Base-by-base conservation (phyloP, 2,888 invertebrate species). In the Acanthosoma haemorrhoidale region DNA sequence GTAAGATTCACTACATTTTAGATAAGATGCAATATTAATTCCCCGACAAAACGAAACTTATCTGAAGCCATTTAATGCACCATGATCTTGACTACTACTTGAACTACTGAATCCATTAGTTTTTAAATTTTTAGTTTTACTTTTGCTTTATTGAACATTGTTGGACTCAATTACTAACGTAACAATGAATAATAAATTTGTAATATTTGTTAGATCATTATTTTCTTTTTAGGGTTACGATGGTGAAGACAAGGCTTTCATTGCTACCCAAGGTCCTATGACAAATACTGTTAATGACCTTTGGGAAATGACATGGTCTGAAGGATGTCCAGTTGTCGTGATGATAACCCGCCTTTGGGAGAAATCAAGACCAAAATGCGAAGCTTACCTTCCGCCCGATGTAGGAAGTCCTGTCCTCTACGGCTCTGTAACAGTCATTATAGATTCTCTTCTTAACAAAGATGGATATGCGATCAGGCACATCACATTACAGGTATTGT, bases 281-380 rank as follows among this genome's bases (percentile, higher is more conserved):
- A 85, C 89, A 25, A 92, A 94, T 80, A 96, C 96, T 0, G 87
- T 94, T 67, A 87, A 85, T 75, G 95, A 96, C 78, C 94, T 95
- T 80, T 96, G 95, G 95, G 84, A 86, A 36, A 93, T 95, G 94
- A 86, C 94, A 6, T 85, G 85, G 85, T 77, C 80, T 63, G 84
- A 86, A 75, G 81, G 81, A 73, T 79, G 80, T 13, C 81, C 82
- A 16, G 85, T 84, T 74, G 87, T 96, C 57, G 91, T 95, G 1
- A 96, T 96, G 95, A 87, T 96, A 61, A 96, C 96, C 0, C 91
- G 91, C 77, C 86, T 96, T 73, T 85, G 89, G 74, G 96, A 96
- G 78, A 90, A 91, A 76, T 88, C 76, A 81, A 91, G 79, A 87
- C 79, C 88, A 74, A 96, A 96, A 80, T 96, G 96, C 81, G 94